Percentiles rank a stretch among this genome's conserved stretches.
These are phyloP conservation scores for Eidolon dupreanum DNA, from an alignment of 2,797 vertebrate species.

Conservation along the genomic window DNA sequence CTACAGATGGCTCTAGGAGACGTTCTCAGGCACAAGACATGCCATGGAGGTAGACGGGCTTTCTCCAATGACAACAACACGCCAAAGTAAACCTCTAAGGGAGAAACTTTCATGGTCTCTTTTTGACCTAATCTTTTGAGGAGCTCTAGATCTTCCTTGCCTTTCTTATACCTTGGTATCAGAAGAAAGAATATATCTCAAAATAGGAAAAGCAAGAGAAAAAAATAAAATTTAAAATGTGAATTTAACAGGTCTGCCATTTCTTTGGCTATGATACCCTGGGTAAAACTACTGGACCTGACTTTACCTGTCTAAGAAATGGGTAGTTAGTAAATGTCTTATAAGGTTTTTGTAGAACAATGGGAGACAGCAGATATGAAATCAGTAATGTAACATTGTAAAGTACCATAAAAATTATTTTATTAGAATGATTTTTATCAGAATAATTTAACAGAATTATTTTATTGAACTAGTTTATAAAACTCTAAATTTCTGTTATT, in stretches of 20 bases:
- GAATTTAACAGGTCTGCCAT: not conserved
- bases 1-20: not conserved
- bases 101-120: not conserved
- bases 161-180: not conserved
- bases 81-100: not conserved
- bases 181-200: not conserved
- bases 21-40: not conserved
- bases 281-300: not conserved
- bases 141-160: not conserved
- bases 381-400: not conserved
- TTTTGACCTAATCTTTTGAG: not conserved
- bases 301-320: not conserved
- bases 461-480: conserved; percentile 34
- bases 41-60: not conserved
- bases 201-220: not conserved
- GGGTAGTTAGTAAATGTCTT: not conserved
- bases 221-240: not conserved
- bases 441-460: not conserved
- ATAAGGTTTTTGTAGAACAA: not conserved
- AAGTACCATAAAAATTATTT: not conserved
- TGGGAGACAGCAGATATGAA: conserved; percentile 19
- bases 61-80: not conserved
- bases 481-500: conserved; percentile 11
- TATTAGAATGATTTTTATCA: not conserved
- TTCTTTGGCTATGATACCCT: not conserved